A percentile compares a stretch with the other conserved stretches of the same genome.
phyloP scores from a whole-genome alignment of 1,140 invertebrate genomes.

The Drosophila orena region DNA sequence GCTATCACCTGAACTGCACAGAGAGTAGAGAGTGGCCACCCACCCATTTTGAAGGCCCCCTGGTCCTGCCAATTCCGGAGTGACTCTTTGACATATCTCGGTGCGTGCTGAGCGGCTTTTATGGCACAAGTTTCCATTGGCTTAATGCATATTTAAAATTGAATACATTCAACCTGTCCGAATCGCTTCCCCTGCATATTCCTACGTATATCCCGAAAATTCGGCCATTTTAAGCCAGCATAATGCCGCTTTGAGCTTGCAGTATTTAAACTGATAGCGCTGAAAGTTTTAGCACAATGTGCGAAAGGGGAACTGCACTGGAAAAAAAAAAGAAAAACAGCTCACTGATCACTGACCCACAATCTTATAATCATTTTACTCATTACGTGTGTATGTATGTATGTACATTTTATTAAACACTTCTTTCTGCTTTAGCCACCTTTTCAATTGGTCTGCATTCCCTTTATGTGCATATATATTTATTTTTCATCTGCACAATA shows the following conservation, averaged over 20 bases:
- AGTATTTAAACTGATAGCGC: conserved; percentile 71
- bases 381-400: too few relatives aligned
- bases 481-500: background rate
- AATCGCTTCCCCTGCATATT: conserved; percentile 11
- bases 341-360: background rate
- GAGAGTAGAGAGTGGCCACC: too few relatives aligned
- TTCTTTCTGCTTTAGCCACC: background rate
- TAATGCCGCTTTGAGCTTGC: conserved; percentile 61
- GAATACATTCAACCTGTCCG: conserved; percentile 58
- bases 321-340: too few relatives aligned
- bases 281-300: conserved; percentile 56
- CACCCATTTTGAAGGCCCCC: background rate
- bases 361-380: background rate
- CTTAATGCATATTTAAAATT: conserved; percentile 78
- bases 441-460: background rate
- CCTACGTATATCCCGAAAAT: background rate
- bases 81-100: conserved; percentile 26
- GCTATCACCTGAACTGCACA: conserved; percentile 39
- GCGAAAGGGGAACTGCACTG: conserved; percentile 2
- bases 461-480: background rate
- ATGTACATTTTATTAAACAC: too few relatives aligned
- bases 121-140: conserved; percentile 73
- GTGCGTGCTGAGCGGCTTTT: conserved; percentile 66
- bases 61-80: conserved; percentile 20
- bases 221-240: background rate